A percentile compares a stretch with the other conserved stretches of the same genome.
These are phyloP conservation scores for Trichogramma dendrolimi DNA, from an alignment of 2,888 invertebrate genomes.

Conservation along the genomic window DNA sequence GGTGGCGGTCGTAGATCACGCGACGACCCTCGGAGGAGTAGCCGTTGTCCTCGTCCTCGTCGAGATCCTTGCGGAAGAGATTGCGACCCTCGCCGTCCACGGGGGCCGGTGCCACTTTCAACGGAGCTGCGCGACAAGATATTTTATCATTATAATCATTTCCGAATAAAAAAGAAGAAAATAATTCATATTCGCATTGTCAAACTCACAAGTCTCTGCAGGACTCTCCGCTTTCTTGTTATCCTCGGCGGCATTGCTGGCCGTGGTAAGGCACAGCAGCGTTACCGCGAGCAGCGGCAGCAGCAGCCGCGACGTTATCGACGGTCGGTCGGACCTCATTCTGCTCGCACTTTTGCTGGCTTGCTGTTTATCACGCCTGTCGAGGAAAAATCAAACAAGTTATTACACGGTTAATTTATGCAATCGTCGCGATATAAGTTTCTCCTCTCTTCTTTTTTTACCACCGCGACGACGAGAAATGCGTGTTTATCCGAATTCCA, in stretches of 20 bases:
- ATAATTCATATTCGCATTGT: background rate
- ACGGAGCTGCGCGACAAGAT: background rate
- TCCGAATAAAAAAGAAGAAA: background rate
- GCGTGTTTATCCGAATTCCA: no score
- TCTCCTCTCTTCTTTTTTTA: no score
- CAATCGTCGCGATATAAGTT: no score
- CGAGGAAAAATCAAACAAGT: no score
- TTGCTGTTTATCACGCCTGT: no score
- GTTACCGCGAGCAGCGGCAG: slow-evolving; percentile 37
- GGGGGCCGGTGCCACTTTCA: no score
- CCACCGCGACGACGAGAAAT: no score
- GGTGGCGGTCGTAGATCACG: background rate
- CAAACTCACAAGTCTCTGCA: slow-evolving; percentile 23
- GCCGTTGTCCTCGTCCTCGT: slow-evolving; percentile 21
- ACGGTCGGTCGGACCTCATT: slow-evolving; percentile 38
- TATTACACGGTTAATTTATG: no score
- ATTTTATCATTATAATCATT: background rate
- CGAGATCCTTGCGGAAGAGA: slow-evolving; percentile 17
- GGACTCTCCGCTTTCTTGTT: slow-evolving; percentile 17
- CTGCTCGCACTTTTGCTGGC: slow-evolving; percentile 28
- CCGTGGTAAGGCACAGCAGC: slow-evolving; percentile 30
- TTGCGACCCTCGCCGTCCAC: no score
- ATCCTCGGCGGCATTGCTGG: slow-evolving; percentile 31
- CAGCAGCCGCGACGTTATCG: slow-evolving; percentile 34
- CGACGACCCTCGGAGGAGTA: background rate